phyloP scores from a whole-genome alignment of 2,113 vertebrate genomes.

The Stegostoma tigrinum region DNA sequence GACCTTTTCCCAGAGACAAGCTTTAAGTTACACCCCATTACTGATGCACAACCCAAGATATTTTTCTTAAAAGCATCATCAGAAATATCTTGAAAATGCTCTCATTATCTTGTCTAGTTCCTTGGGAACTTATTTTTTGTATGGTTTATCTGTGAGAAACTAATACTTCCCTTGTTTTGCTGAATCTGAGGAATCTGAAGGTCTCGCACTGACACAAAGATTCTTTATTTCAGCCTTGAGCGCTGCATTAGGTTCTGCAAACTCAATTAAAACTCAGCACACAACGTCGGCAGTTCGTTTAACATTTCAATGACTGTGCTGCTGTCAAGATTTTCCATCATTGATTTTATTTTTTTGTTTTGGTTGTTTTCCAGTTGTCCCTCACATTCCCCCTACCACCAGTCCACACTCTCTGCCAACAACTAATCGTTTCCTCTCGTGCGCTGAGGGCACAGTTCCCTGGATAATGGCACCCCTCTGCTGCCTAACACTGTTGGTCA shows the following conservation, averaged over 20 bases:
- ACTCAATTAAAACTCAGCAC: background rate
- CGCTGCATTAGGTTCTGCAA: background rate
- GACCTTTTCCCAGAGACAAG: background rate
- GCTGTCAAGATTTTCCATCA: background rate
- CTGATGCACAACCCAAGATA: background rate
- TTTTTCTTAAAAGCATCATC: background rate
- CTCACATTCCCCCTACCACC: background rate
- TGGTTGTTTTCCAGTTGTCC: background rate
- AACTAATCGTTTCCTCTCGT: background rate
- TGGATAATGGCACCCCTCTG: background rate
- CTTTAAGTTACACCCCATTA: background rate
- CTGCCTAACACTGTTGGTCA: background rate
- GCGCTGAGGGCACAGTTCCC: background rate
- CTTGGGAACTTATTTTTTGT: background rate
- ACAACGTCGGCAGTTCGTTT: background rate
- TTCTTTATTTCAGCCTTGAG: background rate
- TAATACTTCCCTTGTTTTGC: background rate
- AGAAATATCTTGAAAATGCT: background rate
- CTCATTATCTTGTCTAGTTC: background rate
- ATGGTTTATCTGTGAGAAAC: background rate
- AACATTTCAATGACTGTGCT: background rate
- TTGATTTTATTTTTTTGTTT: background rate
- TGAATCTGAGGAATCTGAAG: constrained; percentile 6
- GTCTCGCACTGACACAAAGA: background rate
- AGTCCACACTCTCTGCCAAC: background rate